phyloP scores from a whole-genome alignment of 2,113 vertebrate species.

The Microtus richardsoni region DNA sequence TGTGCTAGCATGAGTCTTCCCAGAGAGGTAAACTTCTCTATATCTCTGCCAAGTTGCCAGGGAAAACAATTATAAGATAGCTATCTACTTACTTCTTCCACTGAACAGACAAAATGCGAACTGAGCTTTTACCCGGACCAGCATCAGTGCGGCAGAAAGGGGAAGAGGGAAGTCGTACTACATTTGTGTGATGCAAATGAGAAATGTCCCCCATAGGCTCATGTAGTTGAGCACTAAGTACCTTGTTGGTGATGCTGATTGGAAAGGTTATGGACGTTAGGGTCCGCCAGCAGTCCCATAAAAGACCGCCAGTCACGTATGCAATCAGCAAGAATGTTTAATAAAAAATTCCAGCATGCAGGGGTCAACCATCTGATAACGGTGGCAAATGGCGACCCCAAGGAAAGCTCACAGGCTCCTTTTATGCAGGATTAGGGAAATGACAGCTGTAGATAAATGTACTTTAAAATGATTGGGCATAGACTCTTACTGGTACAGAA shows the following conservation, averaged over 20 bases:
- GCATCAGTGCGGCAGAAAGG: background rate
- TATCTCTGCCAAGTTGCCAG: background rate
- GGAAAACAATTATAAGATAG: background rate
- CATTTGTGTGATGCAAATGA: background rate
- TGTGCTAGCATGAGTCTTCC: background rate
- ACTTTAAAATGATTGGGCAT: no score
- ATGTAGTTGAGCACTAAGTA: background rate
- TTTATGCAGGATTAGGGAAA: no score
- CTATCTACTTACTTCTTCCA: background rate
- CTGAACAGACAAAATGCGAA: background rate
- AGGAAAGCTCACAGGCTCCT: no score
- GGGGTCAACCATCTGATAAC: no score
- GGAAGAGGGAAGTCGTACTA: background rate
- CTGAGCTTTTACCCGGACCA: background rate
- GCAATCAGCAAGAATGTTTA: no score
- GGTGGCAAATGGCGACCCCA: no score
- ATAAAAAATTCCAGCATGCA: no score
- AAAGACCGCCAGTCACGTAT: no score
- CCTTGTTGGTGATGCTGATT: background rate
- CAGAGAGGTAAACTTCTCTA: background rate
- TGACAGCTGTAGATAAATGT: no score
- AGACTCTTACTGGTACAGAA: no score
- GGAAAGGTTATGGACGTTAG: background rate
- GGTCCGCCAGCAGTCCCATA: no score
- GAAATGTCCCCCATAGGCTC: background rate